phyloP scores from a whole-genome alignment of 2,888 invertebrate genomes.

The Ptychoptera albimana region DNA sequence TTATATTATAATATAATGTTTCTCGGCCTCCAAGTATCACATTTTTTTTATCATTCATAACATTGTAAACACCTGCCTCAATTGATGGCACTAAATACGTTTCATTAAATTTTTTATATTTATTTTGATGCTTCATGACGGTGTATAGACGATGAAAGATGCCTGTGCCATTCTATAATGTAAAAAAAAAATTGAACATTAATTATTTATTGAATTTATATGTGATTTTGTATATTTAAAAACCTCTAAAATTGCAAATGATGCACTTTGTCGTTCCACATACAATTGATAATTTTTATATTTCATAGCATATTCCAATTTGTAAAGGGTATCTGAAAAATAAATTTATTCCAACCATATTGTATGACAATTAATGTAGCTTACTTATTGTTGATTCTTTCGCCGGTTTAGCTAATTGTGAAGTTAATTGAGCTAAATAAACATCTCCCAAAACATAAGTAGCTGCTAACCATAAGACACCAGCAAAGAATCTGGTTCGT shows the following conservation, averaged over 20 bases:
- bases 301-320: slow-evolving; percentile 49
- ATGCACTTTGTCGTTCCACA: slow-evolving; percentile 58
- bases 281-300: slow-evolving; percentile 45
- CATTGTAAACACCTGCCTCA: slow-evolving; percentile 50
- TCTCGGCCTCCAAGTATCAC: slow-evolving; percentile 59
- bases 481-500: slow-evolving; percentile 50
- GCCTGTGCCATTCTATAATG: slow-evolving; percentile 51
- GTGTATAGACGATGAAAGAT: slow-evolving; percentile 53
- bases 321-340: slow-evolving; percentile 36
- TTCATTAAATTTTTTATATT: slow-evolving; percentile 16
- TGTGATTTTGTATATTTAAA: slow-evolving; percentile 7
- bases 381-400: slow-evolving; percentile 45
- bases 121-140: slow-evolving; percentile 41
- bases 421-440: slow-evolving; percentile 63
- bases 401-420: slow-evolving; percentile 54
- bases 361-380: not conserved
- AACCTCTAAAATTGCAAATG: slow-evolving; percentile 51
- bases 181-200: not conserved
- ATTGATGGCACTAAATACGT: slow-evolving; percentile 50
- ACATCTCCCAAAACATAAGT: slow-evolving; percentile 65
- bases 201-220: not conserved
- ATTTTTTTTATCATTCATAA: slow-evolving; percentile 40
- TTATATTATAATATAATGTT: slow-evolving; percentile 58
- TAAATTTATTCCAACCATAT: not conserved
- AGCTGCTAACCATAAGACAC: slow-evolving; percentile 53